Percentiles rank a stretch among this genome's conserved stretches.
Conservation (phyloP, 2,113 vertebrate genomes). For the Microtus montanus region DNA sequence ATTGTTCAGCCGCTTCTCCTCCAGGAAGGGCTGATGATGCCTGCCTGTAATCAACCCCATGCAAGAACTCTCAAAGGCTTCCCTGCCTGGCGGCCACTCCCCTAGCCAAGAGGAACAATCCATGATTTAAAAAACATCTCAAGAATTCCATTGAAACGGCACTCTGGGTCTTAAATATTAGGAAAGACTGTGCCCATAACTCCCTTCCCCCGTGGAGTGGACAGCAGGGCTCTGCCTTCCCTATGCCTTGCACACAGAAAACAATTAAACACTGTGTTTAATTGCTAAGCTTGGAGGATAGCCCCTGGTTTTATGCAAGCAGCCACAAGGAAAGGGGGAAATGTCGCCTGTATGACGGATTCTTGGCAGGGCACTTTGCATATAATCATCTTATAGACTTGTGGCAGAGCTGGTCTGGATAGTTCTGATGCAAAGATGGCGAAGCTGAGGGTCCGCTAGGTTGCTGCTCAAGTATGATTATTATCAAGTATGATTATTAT, state of each 20-base stretch:
- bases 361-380: background rate
- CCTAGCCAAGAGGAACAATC: background rate
- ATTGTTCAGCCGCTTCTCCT: conserved; percentile 16
- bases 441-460: background rate
- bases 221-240: background rate
- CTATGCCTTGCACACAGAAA: background rate
- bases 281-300: background rate
- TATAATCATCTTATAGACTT: background rate
- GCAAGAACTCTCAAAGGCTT: background rate
- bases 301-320: background rate
- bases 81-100: background rate
- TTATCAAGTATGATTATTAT: background rate
- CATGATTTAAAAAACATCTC: background rate
- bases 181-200: background rate
- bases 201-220: background rate
- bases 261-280: background rate
- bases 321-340: background rate
- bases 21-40: background rate
- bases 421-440: background rate
- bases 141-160: background rate
- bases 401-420: background rate
- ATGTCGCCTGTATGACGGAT: background rate
- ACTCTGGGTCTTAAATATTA: background rate
- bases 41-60: conserved; percentile 7
- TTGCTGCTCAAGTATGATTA: accelerated